phyloP scores from a whole-genome alignment of 2,888 invertebrate species.

The Mesoligia furuncula region DNA sequence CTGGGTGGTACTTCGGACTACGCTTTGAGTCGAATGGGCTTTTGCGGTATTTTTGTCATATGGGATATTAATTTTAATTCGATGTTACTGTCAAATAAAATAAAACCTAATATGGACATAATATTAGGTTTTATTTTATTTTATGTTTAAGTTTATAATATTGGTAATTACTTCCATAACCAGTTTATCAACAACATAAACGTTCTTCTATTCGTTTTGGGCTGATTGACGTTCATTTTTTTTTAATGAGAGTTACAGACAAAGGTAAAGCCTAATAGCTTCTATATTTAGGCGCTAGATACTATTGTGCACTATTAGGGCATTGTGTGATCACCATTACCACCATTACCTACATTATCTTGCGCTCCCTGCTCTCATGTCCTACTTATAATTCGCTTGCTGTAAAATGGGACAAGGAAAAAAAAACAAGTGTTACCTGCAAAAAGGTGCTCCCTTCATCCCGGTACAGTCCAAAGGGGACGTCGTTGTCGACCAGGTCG shows the following conservation, averaged over 20 bases:
- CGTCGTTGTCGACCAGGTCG: slow-evolving; percentile 93
- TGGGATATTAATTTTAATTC: slow-evolving; percentile 2
- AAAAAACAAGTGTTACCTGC: slow-evolving; percentile 75
- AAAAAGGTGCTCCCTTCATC: slow-evolving; percentile 95
- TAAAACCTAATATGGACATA: not conserved
- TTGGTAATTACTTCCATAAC: not conserved
- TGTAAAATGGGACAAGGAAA: not conserved
- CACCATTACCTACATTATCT: no score
- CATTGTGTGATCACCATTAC: not conserved
- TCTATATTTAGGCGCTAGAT: not conserved
- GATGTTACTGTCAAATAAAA: not conserved
- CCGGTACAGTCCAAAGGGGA: slow-evolving; percentile 94
- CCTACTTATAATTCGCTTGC: not conserved
- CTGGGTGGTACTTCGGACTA: slow-evolving; percentile 55
- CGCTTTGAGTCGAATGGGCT: not conserved
- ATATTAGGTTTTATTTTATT: not conserved
- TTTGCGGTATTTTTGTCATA: not conserved
- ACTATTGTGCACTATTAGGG: not conserved
- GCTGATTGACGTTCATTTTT: not conserved
- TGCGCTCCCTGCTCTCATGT: not conserved
- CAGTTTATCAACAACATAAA: not conserved
- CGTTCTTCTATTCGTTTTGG: not conserved
- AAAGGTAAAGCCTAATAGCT: no score
- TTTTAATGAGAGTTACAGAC: no score
- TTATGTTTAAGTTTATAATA: not conserved